Conservation (phyloP, 2,113 vertebrate species). For the Hippocampus barbouri region DNA sequence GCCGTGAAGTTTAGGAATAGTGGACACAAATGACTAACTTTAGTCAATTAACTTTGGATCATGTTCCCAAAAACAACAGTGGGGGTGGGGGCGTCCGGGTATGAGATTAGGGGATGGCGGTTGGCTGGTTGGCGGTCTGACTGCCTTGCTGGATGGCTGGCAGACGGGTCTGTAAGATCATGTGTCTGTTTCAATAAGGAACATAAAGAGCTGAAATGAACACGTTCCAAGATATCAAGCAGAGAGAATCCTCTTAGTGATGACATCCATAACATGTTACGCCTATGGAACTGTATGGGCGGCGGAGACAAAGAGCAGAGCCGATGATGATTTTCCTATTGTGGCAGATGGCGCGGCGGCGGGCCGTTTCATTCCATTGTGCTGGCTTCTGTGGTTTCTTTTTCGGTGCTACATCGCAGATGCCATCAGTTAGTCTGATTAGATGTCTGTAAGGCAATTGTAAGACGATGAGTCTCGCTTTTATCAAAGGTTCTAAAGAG, state of each 20-base stretch:
- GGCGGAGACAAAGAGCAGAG: slow-evolving; percentile 50
- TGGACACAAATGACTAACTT: background rate
- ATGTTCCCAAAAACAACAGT: slow-evolving; percentile 13
- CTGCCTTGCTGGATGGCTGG: slow-evolving; percentile 28
- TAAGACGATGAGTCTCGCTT: background rate
- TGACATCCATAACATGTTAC: slow-evolving; percentile 69
- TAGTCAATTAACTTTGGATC: background rate
- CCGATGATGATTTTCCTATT: slow-evolving; percentile 39
- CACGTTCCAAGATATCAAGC: slow-evolving; percentile 66
- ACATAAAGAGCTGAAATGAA: slow-evolving; percentile 70
- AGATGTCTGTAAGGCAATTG: background rate
- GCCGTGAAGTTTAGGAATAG: slow-evolving; percentile 24
- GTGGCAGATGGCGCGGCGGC: slow-evolving; percentile 25
- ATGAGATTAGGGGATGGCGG: slow-evolving; percentile 63
- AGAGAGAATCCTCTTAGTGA: slow-evolving; percentile 71
- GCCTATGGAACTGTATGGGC: slow-evolving; percentile 63
- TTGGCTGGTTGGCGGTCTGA: slow-evolving; percentile 34
- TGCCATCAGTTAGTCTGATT: background rate
- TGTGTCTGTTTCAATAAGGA: slow-evolving; percentile 59
- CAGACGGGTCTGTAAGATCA: slow-evolving; percentile 39
- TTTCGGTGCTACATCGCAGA: background rate
- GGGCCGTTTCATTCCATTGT: slow-evolving; percentile 5
- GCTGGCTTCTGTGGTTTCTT: slow-evolving; percentile 2
- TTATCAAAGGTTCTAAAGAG: background rate
- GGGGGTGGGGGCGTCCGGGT: slow-evolving; percentile 19